These are phyloP conservation scores for Tortrix viridana DNA, from an alignment of 2,888 invertebrate genomes.

Conservation along the genomic window DNA sequence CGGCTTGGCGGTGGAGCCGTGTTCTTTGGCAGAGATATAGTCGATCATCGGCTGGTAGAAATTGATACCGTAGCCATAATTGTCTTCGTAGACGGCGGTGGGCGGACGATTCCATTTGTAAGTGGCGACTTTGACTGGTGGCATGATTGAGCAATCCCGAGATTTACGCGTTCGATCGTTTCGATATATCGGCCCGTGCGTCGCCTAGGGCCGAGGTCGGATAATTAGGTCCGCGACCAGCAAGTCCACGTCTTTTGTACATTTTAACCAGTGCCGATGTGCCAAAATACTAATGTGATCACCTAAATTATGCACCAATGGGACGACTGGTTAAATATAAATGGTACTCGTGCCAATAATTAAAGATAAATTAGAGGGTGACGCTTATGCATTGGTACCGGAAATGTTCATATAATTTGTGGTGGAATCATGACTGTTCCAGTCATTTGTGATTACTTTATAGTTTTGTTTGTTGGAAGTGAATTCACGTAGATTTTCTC, in stretches of 20 bases:
- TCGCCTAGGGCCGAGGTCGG: conserved; percentile 62
- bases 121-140: conserved; percentile 75
- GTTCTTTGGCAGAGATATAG: conserved; percentile 89
- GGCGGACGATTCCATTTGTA: conserved; percentile 84
- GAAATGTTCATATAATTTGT: conserved; percentile 39
- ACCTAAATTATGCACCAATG: conserved; percentile 71
- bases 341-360: conserved; percentile 71
- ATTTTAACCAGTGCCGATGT: conserved; percentile 64
- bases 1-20: conserved; percentile 66
- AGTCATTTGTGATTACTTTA: conserved; percentile 40
- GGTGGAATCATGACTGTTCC: conserved; percentile 40
- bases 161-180: conserved; percentile 60
- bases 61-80: conserved; percentile 93
- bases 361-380: conserved; percentile 26
- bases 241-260: conserved; percentile 69
- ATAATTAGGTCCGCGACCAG: conserved; percentile 62
- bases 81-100: conserved; percentile 90
- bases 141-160: conserved; percentile 61
- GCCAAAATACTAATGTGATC: conserved; percentile 68
- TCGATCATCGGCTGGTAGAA: conserved; percentile 95
- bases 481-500: conserved; percentile 12
- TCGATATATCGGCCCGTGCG: conserved; percentile 52
- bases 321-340: conserved; percentile 70
- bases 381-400: conserved; percentile 32
- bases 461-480: conserved; percentile 35